Evolutionary conservation across 2,888 invertebrate species (phyloP).

Genomic region (Halictus ligatus): DNA sequence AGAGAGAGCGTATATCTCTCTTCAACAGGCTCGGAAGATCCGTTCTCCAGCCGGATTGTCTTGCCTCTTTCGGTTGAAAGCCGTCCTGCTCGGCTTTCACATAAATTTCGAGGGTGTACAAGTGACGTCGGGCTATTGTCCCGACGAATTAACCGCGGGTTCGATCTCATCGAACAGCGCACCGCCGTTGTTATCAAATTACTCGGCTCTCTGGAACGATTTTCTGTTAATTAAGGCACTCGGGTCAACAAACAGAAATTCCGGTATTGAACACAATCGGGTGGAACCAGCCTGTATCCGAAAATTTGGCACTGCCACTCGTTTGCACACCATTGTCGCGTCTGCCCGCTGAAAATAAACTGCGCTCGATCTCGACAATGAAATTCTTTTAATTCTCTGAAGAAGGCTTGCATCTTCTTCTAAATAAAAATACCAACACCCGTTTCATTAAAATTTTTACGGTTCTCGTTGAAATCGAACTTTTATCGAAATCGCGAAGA

Average conservation of each 20-base stretch:
- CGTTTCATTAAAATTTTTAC: not conserved
- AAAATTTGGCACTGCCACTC: not conserved
- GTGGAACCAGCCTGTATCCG: not conserved
- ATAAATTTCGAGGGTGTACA: conserved; percentile 33
- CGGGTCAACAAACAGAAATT: not conserved
- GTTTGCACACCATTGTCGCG: not conserved
- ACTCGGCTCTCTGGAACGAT: not conserved
- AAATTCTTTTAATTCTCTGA: not conserved
- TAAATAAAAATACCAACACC: not conserved
- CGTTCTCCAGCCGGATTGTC: conserved; percentile 12
- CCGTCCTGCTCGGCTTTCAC: conserved; percentile 9
- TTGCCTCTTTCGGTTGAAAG: conserved; percentile 14
- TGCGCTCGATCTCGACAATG: too few species aligned
- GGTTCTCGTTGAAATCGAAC: too few species aligned
- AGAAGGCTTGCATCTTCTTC: not conserved
- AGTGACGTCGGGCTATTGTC: conserved; percentile 23
- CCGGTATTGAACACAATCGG: not conserved
- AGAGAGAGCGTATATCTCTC: conserved; percentile 9
- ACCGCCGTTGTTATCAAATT: not conserved
- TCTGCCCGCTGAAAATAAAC: too few species aligned
- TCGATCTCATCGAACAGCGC: conserved; percentile 7
- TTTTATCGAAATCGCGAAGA: too few species aligned
- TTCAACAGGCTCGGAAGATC: not conserved
- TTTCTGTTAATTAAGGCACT: not conserved
- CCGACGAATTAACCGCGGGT: conserved; percentile 35